Conservation (phyloP, 2,113 vertebrate species). For the Poeciliopsis turrubarensis region DNA sequence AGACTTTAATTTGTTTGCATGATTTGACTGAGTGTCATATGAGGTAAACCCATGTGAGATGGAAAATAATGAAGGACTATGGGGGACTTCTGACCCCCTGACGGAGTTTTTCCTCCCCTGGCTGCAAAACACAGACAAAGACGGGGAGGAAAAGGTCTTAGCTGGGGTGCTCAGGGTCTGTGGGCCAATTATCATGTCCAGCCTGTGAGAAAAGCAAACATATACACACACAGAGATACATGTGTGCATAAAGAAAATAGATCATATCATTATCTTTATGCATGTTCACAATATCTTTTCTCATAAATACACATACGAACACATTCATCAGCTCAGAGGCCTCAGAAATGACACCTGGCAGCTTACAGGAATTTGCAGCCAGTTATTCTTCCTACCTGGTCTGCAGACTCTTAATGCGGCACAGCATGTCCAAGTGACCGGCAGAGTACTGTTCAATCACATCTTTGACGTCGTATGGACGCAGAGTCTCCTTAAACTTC, state of each 20-base stretch:
- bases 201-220: constrained; percentile 63
- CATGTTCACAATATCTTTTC: not conserved
- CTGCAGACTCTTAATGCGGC: constrained; percentile 96
- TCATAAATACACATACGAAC: not conserved
- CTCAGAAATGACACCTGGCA: not conserved
- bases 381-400: constrained; percentile 83
- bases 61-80: not conserved
- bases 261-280: not conserved
- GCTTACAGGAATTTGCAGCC: not conserved
- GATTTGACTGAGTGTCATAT: constrained; percentile 26
- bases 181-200: constrained; percentile 75
- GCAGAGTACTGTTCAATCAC: constrained; percentile 98
- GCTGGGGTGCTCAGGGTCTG: constrained; percentile 63
- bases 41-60: constrained; percentile 6
- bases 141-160: constrained; percentile 75
- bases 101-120: constrained; percentile 71
- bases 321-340: not conserved
- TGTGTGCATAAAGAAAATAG: not conserved
- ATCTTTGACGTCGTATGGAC: constrained; percentile 97
- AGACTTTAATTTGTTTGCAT: not conserved
- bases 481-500: constrained; percentile 96
- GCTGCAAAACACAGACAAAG: constrained; percentile 70
- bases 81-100: constrained; percentile 69
- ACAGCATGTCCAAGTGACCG: constrained; percentile 95
- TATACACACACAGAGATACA: constrained; percentile 27